Percentiles rank a stretch among this genome's conserved stretches.
Evolutionary conservation across 2,113 vertebrate genomes (phyloP).

Genomic region (Aix galericulata): DNA sequence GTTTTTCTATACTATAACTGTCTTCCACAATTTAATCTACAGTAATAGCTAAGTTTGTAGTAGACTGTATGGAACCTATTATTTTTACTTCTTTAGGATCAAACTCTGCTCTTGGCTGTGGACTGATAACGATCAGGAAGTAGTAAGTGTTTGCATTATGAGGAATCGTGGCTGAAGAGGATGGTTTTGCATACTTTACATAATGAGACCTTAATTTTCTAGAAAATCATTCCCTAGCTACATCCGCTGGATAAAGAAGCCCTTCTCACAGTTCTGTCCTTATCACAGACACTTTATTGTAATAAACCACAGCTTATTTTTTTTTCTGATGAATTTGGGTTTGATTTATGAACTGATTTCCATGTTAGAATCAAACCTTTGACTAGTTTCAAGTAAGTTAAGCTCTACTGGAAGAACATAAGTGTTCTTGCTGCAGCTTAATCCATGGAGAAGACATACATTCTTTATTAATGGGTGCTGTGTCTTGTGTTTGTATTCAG

Average conservation of each 20-base stretch:
- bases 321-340: neutral
- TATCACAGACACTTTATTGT: neutral
- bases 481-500: neutral
- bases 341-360: neutral
- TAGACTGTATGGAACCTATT: neutral
- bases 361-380: neutral
- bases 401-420: neutral
- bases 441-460: neutral
- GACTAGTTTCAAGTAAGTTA: neutral
- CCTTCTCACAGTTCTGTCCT: neutral
- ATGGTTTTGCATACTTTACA: neutral
- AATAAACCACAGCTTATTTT: neutral
- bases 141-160: neutral
- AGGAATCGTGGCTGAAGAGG: neutral
- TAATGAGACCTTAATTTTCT: neutral
- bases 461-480: neutral
- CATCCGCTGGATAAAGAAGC: neutral
- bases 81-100: neutral
- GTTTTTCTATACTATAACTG: neutral
- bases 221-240: neutral
- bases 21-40: neutral
- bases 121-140: neutral
- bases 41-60: neutral
- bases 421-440: neutral
- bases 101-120: neutral